phyloP scores from a whole-genome alignment of 2,888 invertebrate genomes.

The Osmoderma eremita region DNA sequence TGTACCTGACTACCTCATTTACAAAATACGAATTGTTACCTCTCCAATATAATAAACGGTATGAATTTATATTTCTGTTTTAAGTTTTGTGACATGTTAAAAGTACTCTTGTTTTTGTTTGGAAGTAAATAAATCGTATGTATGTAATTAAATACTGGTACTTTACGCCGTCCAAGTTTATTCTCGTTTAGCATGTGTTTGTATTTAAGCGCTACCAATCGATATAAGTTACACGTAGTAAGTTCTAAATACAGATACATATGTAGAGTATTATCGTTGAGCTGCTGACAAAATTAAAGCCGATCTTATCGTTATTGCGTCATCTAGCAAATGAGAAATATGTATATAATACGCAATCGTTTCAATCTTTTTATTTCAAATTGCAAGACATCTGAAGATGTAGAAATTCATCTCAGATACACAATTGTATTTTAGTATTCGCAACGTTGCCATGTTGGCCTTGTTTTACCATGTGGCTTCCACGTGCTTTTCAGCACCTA shows the following conservation, averaged over 20 bases:
- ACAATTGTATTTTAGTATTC: too few species aligned
- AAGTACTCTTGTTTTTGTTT: conserved; percentile 15
- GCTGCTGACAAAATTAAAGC: background rate
- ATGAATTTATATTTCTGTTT: conserved; percentile 32
- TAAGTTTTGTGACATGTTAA: conserved; percentile 24
- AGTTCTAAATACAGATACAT: too few species aligned
- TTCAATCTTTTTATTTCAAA: background rate
- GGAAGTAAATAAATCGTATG: conserved; percentile 19
- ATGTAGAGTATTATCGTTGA: too few species aligned
- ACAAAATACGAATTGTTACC: conserved; percentile 26
- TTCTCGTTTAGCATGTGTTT: conserved; percentile 8
- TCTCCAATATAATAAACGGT: conserved; percentile 30
- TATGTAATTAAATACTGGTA: conserved; percentile 5
- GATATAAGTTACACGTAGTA: background rate
- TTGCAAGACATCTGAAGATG: too few species aligned
- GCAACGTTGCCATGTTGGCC: too few species aligned
- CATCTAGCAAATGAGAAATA: background rate
- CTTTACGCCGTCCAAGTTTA: conserved; percentile 1
- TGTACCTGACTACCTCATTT: conserved; percentile 9
- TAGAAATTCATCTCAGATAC: too few species aligned
- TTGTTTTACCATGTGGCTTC: too few species aligned
- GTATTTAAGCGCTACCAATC: conserved; percentile 13
- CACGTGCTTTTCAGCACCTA: too few species aligned
- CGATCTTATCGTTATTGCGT: background rate
- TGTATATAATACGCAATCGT: too few species aligned